Base-by-base conservation (phyloP, 2,888 invertebrate species). In the Trissolcus brochymenae region DNA sequence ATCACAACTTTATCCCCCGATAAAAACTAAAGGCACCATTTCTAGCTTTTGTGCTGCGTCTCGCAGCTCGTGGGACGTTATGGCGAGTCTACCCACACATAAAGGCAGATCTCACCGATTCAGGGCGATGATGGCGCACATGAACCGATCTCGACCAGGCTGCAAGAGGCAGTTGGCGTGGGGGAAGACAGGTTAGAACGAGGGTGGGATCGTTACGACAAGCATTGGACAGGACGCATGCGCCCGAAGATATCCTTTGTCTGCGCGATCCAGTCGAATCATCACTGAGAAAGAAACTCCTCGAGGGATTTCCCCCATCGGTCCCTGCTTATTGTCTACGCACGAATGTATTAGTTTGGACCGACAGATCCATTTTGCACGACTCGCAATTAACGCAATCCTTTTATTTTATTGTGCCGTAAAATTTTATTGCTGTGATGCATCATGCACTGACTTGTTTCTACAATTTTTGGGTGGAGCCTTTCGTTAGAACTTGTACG, bases 21-120 rank as follows among this genome's bases (percentile, higher is more conserved):
- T 88, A 87, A 88, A 88, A 87, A 86, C 85, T 85, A 85, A 87
- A 85, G 86, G 84, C 86, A 85, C 86, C 83, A 85, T 86, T 87
- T 82, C 84, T 85, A 86, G 85, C 84, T 85, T 86, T 85, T 84
- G 82, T 84, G 80, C 82, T 80, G 61, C 74, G 14, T 81, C 62
- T 67, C 75, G 62, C 74, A 73, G 81, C 79, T 61, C 60, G 76
- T 78, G 74, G 70, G 78, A 71, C 67, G 79, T 70, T 76, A 67
- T 67, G 60, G 65, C 60, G 67, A 65, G 68, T 62, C 71, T 77
- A 64, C 74, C 71, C 62, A 79, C 74, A 60, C 71, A 62, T 54
- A 50, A 13, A 21, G 54, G 64, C 62, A 35, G 49, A 40, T 72
- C 71, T 43, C 66, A 60, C 60, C 59, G 70, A 70, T 71, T 56